A percentile compares a stretch with the other conserved stretches of the same genome.
phyloP scores from a whole-genome alignment of 2,113 vertebrate species.

The Megaceryle torquata region DNA sequence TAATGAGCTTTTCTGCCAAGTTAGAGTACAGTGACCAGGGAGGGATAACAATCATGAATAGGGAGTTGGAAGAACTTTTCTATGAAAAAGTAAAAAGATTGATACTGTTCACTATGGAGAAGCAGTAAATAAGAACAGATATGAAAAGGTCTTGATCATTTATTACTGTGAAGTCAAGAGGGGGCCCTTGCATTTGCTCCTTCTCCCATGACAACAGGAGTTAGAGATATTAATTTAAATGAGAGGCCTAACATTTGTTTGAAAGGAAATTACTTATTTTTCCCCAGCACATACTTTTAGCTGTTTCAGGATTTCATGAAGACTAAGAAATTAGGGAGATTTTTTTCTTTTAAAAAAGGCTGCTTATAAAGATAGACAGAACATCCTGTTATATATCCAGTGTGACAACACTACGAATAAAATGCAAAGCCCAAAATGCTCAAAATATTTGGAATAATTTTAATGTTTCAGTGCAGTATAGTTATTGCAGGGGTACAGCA shows the following conservation, averaged over 20 bases:
- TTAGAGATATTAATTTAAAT: neutral
- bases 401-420: neutral
- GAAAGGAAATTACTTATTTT: neutral
- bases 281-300: neutral
- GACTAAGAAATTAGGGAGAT: neutral
- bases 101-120: neutral
- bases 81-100: neutral
- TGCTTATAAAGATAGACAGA: neutral
- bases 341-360: neutral
- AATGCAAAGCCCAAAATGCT: neutral
- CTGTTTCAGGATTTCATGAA: neutral
- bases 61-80: neutral
- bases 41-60: neutral
- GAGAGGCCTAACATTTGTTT: neutral
- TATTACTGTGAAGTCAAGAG: neutral
- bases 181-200: neutral
- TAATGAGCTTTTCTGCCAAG: neutral
- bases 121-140: neutral
- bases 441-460: neutral
- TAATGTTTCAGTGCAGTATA: neutral
- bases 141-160: neutral
- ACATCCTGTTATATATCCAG: neutral
- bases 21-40: neutral
- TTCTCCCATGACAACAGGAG: neutral
- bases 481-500: rapidly evolving